These are phyloP conservation scores for Pollenia griseotomentosa DNA, from an alignment of 2,888 invertebrate genomes.

Conservation along the genomic window DNA sequence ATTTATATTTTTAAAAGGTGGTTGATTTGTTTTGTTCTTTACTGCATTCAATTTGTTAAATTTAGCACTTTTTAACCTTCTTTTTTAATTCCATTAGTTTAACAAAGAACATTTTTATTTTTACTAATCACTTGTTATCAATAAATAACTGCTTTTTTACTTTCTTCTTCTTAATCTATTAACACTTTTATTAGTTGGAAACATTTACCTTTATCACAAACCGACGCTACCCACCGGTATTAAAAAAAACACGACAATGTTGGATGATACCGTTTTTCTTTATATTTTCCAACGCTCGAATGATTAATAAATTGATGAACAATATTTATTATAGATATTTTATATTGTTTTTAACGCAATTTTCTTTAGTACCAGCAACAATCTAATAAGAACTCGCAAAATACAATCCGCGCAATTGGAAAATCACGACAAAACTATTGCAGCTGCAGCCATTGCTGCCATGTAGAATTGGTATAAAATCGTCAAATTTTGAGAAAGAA, in stretches of 20 bases:
- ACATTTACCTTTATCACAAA: conserved; percentile 18
- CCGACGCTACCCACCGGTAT: conserved; percentile 41
- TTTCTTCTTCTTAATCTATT: conserved; percentile 1
- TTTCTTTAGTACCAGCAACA: conserved; percentile 13
- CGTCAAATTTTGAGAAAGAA: no score
- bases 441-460: conserved; percentile 1
- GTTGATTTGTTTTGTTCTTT: conserved; percentile 8
- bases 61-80: not conserved
- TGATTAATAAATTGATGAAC: conserved; percentile 11
- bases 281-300: conserved; percentile 19
- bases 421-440: conserved; percentile 63
- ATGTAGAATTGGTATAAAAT: no score
- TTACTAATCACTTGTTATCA: conserved; percentile 59
- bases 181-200: conserved; percentile 30
- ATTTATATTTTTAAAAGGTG: not conserved
- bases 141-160: conserved; percentile 4
- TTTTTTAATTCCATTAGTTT: not conserved
- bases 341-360: conserved; percentile 29
- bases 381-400: conserved; percentile 41
- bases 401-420: conserved; percentile 61
- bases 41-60: not conserved
- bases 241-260: conserved; percentile 37
- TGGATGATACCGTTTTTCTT: conserved; percentile 36
- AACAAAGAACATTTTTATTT: conserved; percentile 54
- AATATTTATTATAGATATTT: not conserved